Percentiles rank a stretch among this genome's conserved stretches.
phyloP scores from a whole-genome alignment of 2,797 vertebrate species.

The Petrocephalus sullivani region DNA sequence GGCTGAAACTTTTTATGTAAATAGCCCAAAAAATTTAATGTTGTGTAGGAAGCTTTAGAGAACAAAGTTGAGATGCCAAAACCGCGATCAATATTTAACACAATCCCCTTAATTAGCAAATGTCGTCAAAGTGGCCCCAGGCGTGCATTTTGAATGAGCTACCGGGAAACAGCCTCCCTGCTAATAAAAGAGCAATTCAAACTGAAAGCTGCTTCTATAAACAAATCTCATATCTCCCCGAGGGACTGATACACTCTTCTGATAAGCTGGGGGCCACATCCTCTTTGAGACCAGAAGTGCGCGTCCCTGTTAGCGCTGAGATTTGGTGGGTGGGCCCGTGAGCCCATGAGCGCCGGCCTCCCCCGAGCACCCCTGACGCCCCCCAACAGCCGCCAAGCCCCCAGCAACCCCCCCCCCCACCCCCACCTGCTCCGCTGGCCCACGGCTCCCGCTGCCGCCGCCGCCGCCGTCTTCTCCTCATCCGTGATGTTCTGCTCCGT shows the following conservation, averaged over 20 bases:
- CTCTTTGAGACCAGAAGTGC: background rate
- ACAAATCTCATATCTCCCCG: background rate
- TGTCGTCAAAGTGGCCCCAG: background rate
- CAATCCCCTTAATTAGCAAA: background rate
- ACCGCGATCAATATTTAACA: background rate
- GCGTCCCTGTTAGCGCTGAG: background rate
- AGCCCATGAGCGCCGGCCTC: background rate
- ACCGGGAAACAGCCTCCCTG: background rate
- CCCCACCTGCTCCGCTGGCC: conserved; percentile 51
- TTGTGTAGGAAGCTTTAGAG: background rate
- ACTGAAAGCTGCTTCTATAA: background rate
- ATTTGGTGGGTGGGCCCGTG: background rate
- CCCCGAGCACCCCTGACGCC: background rate
- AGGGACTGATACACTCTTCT: background rate
- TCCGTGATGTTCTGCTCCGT: conserved; percentile 93
- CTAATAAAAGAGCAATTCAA: background rate
- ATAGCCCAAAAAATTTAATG: background rate
- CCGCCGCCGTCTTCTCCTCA: conserved; percentile 91
- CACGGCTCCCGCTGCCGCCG: conserved; percentile 53
- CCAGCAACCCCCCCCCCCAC: too few species aligned
- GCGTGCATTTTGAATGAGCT: background rate
- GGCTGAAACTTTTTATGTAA: background rate
- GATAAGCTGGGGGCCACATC: background rate
- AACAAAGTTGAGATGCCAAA: background rate
- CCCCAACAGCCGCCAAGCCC: background rate